Percentiles rank a stretch among this genome's conserved stretches.
Evolutionary conservation across 2,888 invertebrate genomes (phyloP).

Genomic region (Tetranychus truncatus): DNA sequence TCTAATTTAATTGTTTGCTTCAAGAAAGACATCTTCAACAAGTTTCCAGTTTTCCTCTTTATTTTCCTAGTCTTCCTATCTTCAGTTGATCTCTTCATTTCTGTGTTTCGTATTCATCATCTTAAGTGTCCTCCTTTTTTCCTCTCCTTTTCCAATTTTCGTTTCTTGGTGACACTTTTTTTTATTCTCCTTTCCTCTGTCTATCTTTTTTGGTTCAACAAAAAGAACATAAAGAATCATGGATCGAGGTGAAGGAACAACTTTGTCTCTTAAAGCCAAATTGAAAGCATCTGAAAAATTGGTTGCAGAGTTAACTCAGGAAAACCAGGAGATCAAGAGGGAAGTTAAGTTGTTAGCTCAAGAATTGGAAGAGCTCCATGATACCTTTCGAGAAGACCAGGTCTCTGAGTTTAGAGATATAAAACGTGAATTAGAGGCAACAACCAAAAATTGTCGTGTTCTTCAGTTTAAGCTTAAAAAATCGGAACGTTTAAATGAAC

Average conservation of each 20-base stretch:
- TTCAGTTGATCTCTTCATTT: background rate
- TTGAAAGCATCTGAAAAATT: slow-evolving; percentile 71
- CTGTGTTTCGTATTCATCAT: background rate
- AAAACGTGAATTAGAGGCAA: slow-evolving; percentile 84
- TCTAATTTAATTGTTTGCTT: no score
- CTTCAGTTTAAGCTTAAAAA: slow-evolving; percentile 93
- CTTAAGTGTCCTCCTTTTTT: background rate
- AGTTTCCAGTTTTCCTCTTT: no score
- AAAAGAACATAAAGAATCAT: background rate
- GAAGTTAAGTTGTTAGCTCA: slow-evolving; percentile 81
- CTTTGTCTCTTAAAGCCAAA: slow-evolving; percentile 43
- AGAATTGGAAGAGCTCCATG: slow-evolving; percentile 97
- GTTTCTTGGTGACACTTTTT: background rate
- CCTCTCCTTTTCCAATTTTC: background rate
- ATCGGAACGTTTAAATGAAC: slow-evolving; percentile 66
- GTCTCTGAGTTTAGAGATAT: slow-evolving; percentile 84
- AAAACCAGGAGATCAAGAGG: slow-evolving; percentile 81
- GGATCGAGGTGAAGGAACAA: slow-evolving; percentile 7
- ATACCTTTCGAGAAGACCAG: slow-evolving; percentile 89
- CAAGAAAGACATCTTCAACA: no score
- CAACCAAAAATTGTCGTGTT: slow-evolving; percentile 92
- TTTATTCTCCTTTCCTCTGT: background rate
- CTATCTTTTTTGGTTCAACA: background rate
- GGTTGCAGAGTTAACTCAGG: slow-evolving; percentile 83
- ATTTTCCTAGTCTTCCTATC: background rate